Evolutionary conservation across 2,888 invertebrate genomes (phyloP), one percentile per base, ranked within the genome.

Genomic region (Hirtodrosophila alboralis): DNA sequence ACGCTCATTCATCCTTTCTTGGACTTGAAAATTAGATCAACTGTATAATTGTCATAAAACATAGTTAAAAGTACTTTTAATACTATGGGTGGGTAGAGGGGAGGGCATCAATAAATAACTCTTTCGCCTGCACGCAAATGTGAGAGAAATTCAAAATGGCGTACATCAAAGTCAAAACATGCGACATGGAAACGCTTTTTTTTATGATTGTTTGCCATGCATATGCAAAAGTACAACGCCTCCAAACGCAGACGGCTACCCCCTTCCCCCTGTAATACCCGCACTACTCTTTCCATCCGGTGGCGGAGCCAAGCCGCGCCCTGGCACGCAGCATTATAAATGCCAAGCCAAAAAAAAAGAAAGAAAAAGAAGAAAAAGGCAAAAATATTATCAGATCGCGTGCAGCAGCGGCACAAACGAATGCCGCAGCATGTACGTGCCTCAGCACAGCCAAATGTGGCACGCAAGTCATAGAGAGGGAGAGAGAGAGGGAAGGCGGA

Each of bases 321-420:
- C 79, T 52, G 72, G 63, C 81, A 79, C 72, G 84, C 75, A 83
- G 68, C 63, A 74, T 65, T 84, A 67, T 83, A 83, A 83, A 81
- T 81, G 48, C 73, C 75, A 58, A n/a, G n/a, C n/a, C n/a, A n/a
- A n/a, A n/a, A 56, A 64, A 40, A 40, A 63, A 44, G 37, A 58
- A 60, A 56, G 57, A 49, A 62, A 44, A 62, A 37, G 40, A 59
- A 62, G 57, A 49, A 62, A 44, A 62, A 37, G 40, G 57, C 61
- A 62, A 62, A 65, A 64, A 71, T 63, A 79, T 83, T 87, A 84
- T 81, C 83, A 70, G 79, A 87, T 88, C 78, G 88, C 88, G 81
- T 88, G 88, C 79, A 83, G 88, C 79, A 83, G 30, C 67, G 68
- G 28, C 49, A 73, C 75, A 79, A 67, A 73, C 65, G 73, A 84